Base-by-base conservation (phyloP, 2,113 vertebrate genomes). In the Catagonus wagneri region DNA sequence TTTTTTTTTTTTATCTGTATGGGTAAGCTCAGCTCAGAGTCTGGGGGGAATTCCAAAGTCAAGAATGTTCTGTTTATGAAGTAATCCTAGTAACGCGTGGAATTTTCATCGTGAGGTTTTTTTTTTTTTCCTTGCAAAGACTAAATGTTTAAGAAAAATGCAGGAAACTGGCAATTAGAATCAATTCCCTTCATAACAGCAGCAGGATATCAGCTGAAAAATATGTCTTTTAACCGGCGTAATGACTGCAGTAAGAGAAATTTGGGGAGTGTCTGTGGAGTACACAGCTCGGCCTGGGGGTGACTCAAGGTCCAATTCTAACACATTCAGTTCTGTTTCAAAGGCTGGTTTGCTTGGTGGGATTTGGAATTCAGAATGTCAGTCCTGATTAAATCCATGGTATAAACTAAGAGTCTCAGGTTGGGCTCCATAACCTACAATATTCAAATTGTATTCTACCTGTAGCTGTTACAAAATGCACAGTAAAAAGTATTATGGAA, bases 161-260 rank as follows among this genome's bases (percentile, higher is more conserved):
- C 96, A 97, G 97, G 96, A 97, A 97, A 96, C 93, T 97, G 96
- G 87, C 44, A 97, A 93, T 96, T 93, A 96, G 95, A 93, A 65
- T 94, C 90, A 96, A 98, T 39, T 54, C 19, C 23, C 90, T 97
- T 56, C 32, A 74, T 60, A 80, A 95, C 89, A 96, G 88, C 79
- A 97, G 94, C 89, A 97, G 89, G 90, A 96, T 94, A 95, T 94
- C 91, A 96, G 83, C 76, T 85, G 93, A 58, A 97, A 97, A 97
- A 85, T 92, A 78, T 89, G 93, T 93, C 66, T 86, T 94, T 95
- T 72, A 95, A 87, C 95, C 87, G 29, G 54, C 89, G 34, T 91
- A 93, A 87, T 87, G 90, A 97, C 80, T 80, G 79, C 39, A 65
- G 60, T 81, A 92, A 61, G 80, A 87, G 92, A 96, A 93, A 79